Evolutionary conservation across 2,113 vertebrate species (phyloP), one percentile per base, ranked within the genome.

Genomic region (Halcyon senegalensis): DNA sequence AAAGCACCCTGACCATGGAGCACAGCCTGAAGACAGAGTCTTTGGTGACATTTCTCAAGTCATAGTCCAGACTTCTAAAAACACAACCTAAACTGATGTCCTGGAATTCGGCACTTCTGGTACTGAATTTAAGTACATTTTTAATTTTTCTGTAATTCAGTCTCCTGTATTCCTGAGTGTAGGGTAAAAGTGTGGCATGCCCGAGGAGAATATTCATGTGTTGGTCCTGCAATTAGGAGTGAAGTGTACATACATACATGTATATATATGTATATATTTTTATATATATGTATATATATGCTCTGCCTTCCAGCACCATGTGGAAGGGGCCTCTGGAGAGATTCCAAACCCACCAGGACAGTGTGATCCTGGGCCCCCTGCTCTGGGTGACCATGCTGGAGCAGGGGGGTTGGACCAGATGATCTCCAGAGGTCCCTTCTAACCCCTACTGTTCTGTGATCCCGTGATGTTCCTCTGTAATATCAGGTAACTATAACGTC

Each of bases 81-180:
- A 69, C 0, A 0, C 24, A 33, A 16, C 27, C 55, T 37, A 19
- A 63, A 69, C 5, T 1, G 5, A 2, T 19, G 44, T 51, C 35
- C 50, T 79, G 39, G 51, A 56, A 56, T 19, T 33, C 58, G 58
- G 44, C 24, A 12, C 46, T 44, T 64, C 48, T 30, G 30, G 28
- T 24, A 21, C 55, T 28, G 28, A 53, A 33, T 23, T 43, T 19
- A 12, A 43, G 41, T 39, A 50, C 66, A 58, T 94, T 66, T 93
- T 66, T 55, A 25, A 28, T 73, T 82, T 83, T 55, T 48, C 77
- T 58, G 16, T 77, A 33, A 48, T 59, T 63, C 50, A 20, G 2
- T 18, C 53, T 69, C 50, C 14, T 11, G 3, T 46, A 11, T 79
- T 46, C 30, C n/a, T 41, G 28, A 16, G 37, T 0, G 1, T 20